phyloP scores from a whole-genome alignment of 2,888 invertebrate genomes.

The Neocrepidodera transversa region DNA sequence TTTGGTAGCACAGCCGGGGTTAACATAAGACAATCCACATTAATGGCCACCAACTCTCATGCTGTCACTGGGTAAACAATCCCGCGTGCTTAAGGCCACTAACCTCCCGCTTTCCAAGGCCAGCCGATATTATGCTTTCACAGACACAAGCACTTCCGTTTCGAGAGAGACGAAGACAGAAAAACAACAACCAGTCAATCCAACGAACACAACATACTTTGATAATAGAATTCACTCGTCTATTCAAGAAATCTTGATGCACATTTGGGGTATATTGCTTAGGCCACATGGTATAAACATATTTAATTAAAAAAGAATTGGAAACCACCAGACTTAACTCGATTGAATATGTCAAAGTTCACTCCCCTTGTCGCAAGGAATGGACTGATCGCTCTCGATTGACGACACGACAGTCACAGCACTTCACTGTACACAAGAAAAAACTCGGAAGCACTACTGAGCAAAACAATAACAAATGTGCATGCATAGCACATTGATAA shows the following conservation, averaged over 20 bases:
- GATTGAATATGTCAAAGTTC: slow-evolving; percentile 31
- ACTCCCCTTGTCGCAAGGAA: slow-evolving; percentile 57
- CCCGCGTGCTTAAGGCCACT: slow-evolving; percentile 61
- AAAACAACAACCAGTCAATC: slow-evolving; percentile 54
- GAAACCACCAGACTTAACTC: slow-evolving; percentile 11
- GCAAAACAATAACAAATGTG: slow-evolving; percentile 78
- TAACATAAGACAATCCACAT: slow-evolving; percentile 30
- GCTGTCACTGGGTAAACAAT: slow-evolving; percentile 60
- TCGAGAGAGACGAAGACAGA: slow-evolving; percentile 55
- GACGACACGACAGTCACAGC: slow-evolving; percentile 49
- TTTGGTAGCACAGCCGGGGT: slow-evolving; percentile 36
- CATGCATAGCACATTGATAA: slow-evolving; percentile 62
- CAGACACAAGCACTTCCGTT: slow-evolving; percentile 56
- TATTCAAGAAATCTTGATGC: slow-evolving; percentile 22
- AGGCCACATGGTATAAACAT: slow-evolving; percentile 38
- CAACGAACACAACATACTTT: slow-evolving; percentile 44
- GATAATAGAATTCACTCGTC: slow-evolving; percentile 22
- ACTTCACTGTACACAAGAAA: slow-evolving; percentile 34
- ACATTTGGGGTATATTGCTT: slow-evolving; percentile 28
- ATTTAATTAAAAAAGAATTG: slow-evolving; percentile 27
- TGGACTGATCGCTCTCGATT: slow-evolving; percentile 62
- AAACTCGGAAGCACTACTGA: slow-evolving; percentile 26
- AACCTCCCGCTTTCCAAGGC: slow-evolving; percentile 59
- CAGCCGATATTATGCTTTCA: slow-evolving; percentile 56
- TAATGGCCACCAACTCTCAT: slow-evolving; percentile 52